Base-by-base conservation (phyloP, 2,113 vertebrate species). In the Tragelaphus buxtoni region DNA sequence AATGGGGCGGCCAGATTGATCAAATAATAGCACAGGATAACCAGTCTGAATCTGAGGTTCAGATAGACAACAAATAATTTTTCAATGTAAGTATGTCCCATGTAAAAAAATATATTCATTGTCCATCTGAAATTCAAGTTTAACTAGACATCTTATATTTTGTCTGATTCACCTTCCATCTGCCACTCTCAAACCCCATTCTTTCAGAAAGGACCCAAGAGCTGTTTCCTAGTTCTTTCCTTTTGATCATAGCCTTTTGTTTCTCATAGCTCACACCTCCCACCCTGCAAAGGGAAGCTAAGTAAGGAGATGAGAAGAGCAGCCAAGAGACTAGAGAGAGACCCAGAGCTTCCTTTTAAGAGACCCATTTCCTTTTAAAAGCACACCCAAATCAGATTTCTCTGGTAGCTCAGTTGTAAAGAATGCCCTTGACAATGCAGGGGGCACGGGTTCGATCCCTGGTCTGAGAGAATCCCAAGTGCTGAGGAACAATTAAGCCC, bases 401-500 rank as follows among this genome's bases (percentile, higher is more conserved):
- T 39, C 65, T 22, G 18, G 65, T 39, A 35, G 65, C n/a, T 39
- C 65, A 32, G n/a, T 69, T 18, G 65, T 39, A 39, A 5, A 69
- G 65, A 35, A 69, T 20, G 8, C n/a, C 1, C n/a, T 22, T 22
- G 65, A 9, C 65, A 39, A 22, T 69, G n/a, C 18, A 69, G 65
- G 18, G 65, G n/a, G 39, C 18, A 39, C 2, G 0, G n/a, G 65
- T 39, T 39, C 1, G 1, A 20, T 69, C 65, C 18, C 65, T 22
- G n/a, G n/a, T 69, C 65, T 5, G n/a, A 69, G 65, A 69, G n/a
- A 69, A 39, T 69, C 65, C 65, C 65, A 69, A n/a, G 3, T 22
- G 22, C n/a, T 22, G 2, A 0, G 17, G 1, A 69, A 35, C 4
- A 3, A 39, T 2, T 69, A 22, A 69, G 1, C n/a, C 65, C 0